phyloP scores from a whole-genome alignment of 2,797 vertebrate genomes.

The Sylvilagus floridanus region DNA sequence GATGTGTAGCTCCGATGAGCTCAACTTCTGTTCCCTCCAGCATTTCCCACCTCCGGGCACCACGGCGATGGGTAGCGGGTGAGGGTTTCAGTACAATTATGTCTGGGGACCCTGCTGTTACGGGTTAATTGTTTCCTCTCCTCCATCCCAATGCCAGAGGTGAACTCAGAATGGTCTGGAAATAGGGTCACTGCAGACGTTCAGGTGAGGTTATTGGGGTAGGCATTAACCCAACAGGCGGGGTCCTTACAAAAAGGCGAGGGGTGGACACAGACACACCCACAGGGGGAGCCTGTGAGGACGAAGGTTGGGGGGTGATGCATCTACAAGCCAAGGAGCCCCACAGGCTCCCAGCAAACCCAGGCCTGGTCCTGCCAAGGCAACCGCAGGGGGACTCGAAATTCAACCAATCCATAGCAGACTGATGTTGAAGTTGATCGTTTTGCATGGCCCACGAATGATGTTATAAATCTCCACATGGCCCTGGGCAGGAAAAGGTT shows the following conservation, averaged over 20 bases:
- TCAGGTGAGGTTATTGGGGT: not conserved
- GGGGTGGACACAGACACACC: not conserved
- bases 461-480: no score
- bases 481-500: no score
- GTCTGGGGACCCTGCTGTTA: not conserved
- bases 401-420: no score
- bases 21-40: not conserved
- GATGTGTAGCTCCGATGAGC: not conserved
- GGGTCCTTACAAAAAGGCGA: not conserved
- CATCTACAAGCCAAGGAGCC: not conserved
- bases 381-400: no score
- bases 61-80: not conserved
- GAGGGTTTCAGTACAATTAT: not conserved
- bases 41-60: not conserved
- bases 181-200: not conserved
- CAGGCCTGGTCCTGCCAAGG: no score
- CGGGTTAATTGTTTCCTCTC: not conserved
- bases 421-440: no score
- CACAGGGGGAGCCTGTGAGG: not conserved
- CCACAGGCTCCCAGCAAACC: no score
- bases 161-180: not conserved
- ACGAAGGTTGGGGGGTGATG: not conserved
- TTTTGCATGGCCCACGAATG: no score
- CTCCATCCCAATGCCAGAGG: not conserved
- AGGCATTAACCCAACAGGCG: not conserved